Percentiles rank a stretch among this genome's conserved stretches.
Conservation (phyloP, 2,888 invertebrate species). For the Polyommatus iphigenia region DNA sequence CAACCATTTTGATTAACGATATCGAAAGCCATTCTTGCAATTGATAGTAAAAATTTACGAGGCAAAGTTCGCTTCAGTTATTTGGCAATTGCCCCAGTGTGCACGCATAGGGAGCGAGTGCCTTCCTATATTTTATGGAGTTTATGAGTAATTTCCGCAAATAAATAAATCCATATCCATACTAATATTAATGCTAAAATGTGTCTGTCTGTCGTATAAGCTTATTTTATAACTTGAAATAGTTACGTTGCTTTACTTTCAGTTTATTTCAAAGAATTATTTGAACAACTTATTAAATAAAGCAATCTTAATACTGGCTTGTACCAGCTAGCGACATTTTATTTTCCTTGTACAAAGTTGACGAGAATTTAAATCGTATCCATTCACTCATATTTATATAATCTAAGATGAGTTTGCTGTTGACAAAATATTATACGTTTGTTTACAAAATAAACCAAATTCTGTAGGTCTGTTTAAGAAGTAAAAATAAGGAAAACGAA, state of each 20-base stretch:
- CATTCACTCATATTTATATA: neutral
- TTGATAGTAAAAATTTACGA: conserved; percentile 16
- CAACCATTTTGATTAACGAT: neutral
- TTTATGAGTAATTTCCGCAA: neutral
- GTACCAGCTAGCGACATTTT: neutral
- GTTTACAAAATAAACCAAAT: neutral
- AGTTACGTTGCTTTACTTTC: neutral
- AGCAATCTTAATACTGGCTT: neutral
- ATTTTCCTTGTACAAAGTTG: neutral
- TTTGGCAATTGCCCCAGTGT: conserved; percentile 1
- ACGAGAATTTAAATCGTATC: neutral
- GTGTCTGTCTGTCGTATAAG: neutral
- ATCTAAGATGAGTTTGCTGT: neutral
- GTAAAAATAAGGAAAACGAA: neutral
- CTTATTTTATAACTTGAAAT: neutral
- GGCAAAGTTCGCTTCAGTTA: neutral
- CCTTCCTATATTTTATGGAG: neutral
- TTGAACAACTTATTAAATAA: neutral
- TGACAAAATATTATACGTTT: neutral
- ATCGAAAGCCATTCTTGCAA: conserved; percentile 6
- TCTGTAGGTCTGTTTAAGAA: neutral
- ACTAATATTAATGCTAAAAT: too few relatives aligned
- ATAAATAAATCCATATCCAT: neutral
- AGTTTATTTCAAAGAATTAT: neutral
- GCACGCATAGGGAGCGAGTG: neutral